Conservation (phyloP, 2,113 vertebrate species). For the Pheucticus melanocephalus region DNA sequence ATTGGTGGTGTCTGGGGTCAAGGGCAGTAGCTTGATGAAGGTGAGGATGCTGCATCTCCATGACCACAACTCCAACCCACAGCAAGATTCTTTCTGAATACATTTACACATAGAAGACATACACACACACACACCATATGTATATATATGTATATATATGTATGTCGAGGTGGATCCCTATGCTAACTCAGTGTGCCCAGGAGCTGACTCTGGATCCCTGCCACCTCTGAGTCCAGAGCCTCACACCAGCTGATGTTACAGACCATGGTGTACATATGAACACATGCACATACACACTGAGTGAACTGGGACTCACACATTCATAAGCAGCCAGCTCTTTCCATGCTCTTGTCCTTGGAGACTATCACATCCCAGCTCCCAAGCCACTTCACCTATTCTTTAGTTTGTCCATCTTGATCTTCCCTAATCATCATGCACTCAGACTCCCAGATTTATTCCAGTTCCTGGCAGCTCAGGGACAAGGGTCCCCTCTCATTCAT, state of each 20-base stretch:
- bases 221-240: background rate
- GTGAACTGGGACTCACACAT: background rate
- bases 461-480: background rate
- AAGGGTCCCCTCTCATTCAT: fast-evolving
- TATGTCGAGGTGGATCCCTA: background rate
- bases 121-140: no score
- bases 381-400: background rate
- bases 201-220: background rate
- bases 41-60: background rate
- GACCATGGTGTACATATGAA: fast-evolving
- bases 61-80: background rate
- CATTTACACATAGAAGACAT: background rate
- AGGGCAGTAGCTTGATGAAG: background rate
- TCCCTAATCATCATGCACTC: background rate
- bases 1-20: background rate
- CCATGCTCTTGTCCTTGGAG: background rate
- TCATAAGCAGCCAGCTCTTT: background rate
- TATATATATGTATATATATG: background rate
- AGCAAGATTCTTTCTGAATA: background rate
- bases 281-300: background rate
- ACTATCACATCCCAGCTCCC: background rate
- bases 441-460: background rate
- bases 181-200: background rate
- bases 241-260: background rate
- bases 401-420: background rate